Base-by-base conservation (phyloP, 2,888 invertebrate genomes). In the Shargacucullia verbasci region DNA sequence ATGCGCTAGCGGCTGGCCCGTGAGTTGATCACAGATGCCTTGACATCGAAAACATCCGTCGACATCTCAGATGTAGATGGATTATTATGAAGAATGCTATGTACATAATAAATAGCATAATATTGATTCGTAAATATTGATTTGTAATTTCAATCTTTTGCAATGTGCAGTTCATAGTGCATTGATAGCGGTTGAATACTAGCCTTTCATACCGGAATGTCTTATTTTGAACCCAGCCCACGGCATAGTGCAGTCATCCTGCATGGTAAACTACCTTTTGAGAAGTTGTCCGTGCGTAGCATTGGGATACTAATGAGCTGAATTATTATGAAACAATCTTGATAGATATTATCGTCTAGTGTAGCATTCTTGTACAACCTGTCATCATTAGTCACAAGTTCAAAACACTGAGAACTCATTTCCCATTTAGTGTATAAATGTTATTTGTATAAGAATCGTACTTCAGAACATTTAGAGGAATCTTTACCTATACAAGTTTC, bases 1-100 rank as follows among this genome's bases (percentile, higher is more conserved):
- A 45, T 49, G 39, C 12, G 34, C 37, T 6, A 33, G 12, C 31
- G 14, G 11, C 11, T 13, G 5, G n/a, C 12, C 10, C 13, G 2
- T 34, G 49, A 50, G 13, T 59, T 9, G 39, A 33, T n/a, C n/a
- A 39, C 38, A n/a, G 29, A 50, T 54, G 34, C 38, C 49, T 62
- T 50, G 43, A 43, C 33, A 41, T 38, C 38, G 25, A 47, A 41
- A 45, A 56, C 12, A 37, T 49, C n/a, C 20, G 55, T 25, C 38
- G 40, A 35, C 34, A 40, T n/a, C n/a, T 0, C 33, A 38, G 5
- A 11, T 15, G 13, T 34, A 37, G 15, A 45, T 12, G n/a, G 7
- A n/a, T 34, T 7, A 3, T 12, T 12, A 34, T 13, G 12, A 12
- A 34, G n/a, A 34, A 12, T 12, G n/a, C 5, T n/a, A 4, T 20